phyloP scores from a whole-genome alignment of 2,113 vertebrate genomes.

The Embiotoca jacksoni region DNA sequence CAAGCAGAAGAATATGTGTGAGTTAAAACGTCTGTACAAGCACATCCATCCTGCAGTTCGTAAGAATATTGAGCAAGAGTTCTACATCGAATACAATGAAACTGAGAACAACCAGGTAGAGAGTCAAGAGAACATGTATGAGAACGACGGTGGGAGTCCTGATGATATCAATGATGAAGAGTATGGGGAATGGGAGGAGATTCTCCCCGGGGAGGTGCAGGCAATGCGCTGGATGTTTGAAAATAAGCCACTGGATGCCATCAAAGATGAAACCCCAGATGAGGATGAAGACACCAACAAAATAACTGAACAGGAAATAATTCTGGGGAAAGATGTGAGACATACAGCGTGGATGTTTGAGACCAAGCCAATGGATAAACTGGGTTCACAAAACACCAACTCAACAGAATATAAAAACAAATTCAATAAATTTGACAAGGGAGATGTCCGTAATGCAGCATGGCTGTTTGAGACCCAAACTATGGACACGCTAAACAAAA shows the following conservation, averaged over 20 bases:
- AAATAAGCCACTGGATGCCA: constrained; percentile 88
- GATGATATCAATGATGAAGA: constrained; percentile 85
- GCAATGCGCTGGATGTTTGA: constrained; percentile 90
- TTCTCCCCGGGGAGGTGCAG: constrained; percentile 88
- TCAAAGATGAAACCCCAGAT: constrained; percentile 83
- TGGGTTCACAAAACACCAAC: constrained; percentile 64
- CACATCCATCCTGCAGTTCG: constrained; percentile 89
- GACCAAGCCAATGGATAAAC: constrained; percentile 84
- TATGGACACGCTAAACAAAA: constrained; percentile 88
- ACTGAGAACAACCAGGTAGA: constrained; percentile 76
- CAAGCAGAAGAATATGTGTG: constrained; percentile 87
- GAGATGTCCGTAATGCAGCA: constrained; percentile 81
- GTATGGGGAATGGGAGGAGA: constrained; percentile 87
- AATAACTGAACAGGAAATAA: constrained; percentile 85
- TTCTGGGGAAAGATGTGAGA: constrained; percentile 87
- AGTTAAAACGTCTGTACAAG: constrained; percentile 90
- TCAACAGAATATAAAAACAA: constrained; percentile 78
- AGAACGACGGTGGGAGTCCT: constrained; percentile 79
- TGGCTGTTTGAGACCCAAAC: constrained; percentile 91
- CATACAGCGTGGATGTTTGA: constrained; percentile 92
- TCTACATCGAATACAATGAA: constrained; percentile 82
- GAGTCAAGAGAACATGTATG: constrained; percentile 84
- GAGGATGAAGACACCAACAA: constrained; percentile 75
- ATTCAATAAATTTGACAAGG: constrained; percentile 85
- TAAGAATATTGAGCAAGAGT: constrained; percentile 88